Evolutionary conservation across 2,797 vertebrate genomes (phyloP).

Genomic region (Novumbra hubbsi): DNA sequence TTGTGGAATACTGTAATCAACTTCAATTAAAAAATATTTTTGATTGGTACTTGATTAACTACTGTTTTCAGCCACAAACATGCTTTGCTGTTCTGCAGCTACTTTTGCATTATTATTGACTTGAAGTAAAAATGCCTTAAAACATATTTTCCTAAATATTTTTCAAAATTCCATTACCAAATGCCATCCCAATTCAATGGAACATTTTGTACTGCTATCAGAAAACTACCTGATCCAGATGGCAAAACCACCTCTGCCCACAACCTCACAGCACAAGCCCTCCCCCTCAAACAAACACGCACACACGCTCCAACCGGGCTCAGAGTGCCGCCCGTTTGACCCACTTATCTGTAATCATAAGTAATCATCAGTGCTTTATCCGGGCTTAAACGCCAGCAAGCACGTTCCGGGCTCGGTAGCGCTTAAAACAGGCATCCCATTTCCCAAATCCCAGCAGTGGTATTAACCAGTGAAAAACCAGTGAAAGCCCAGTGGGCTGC

Average conservation of each 20-base stretch:
- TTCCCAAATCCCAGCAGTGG: conserved; percentile 59
- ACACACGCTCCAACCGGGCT: neutral
- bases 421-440: no score
- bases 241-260: neutral
- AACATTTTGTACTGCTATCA: neutral
- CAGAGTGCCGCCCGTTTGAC: conserved; percentile 53
- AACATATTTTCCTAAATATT: no score
- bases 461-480: conserved; percentile 44
- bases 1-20: no score
- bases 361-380: conserved; percentile 73
- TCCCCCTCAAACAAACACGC: neutral
- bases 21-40: no score
- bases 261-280: neutral
- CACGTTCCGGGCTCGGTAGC: conserved; percentile 60
- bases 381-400: conserved; percentile 65
- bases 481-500: conserved; percentile 8
- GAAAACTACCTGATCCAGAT: neutral
- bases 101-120: no score
- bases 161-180: neutral
- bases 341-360: conserved; percentile 76
- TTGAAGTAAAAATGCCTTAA: no score
- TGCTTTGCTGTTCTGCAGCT: no score
- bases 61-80: no score
- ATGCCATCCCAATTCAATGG: neutral
- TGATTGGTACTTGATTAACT: no score